Conservation (phyloP, 2,888 invertebrate genomes). For the Caenorhabditis doughertyi region DNA sequence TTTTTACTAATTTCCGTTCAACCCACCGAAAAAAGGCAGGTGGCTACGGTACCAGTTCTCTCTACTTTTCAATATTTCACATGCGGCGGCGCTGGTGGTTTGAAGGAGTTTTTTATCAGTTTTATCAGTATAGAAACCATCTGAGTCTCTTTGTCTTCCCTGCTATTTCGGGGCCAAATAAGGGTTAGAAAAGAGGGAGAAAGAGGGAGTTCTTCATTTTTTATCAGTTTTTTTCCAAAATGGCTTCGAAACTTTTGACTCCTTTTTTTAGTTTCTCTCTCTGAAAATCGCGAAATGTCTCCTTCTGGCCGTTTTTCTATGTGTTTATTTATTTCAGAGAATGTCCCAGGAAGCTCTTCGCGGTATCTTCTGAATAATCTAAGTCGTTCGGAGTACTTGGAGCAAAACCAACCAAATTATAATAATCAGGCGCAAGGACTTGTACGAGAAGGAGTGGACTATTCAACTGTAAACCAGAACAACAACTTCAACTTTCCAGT, state of each 20-base stretch:
- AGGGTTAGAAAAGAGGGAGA: slow-evolving; percentile 24
- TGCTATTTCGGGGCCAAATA: neutral
- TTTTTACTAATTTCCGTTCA: slow-evolving; percentile 36
- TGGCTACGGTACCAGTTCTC: slow-evolving; percentile 34
- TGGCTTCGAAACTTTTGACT: slow-evolving; percentile 23
- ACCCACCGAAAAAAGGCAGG: slow-evolving; percentile 25
- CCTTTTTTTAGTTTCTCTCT: slow-evolving; percentile 40
- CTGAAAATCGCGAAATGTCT: neutral
- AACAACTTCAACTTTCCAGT: slow-evolving; percentile 3
- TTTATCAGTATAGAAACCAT: slow-evolving; percentile 16
- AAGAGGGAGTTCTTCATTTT: slow-evolving; percentile 12
- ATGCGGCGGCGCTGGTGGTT: slow-evolving; percentile 28
- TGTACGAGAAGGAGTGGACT: neutral
- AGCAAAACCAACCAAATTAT: slow-evolving; percentile 7
- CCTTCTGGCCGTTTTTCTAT: neutral
- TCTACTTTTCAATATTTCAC: slow-evolving; percentile 33
- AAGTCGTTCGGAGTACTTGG: neutral
- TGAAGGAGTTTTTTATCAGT: slow-evolving; percentile 30
- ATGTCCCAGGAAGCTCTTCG: slow-evolving; percentile 30
- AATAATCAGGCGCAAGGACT: neutral
- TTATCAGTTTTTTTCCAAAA: slow-evolving; percentile 31
- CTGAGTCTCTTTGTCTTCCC: slow-evolving; percentile 29
- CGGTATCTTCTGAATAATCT: slow-evolving; percentile 27
- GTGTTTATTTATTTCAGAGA: slow-evolving; percentile 31
- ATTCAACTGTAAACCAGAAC: neutral